Conservation (phyloP, 2,797 vertebrate genomes). For the Fistularia tabacaria region DNA sequence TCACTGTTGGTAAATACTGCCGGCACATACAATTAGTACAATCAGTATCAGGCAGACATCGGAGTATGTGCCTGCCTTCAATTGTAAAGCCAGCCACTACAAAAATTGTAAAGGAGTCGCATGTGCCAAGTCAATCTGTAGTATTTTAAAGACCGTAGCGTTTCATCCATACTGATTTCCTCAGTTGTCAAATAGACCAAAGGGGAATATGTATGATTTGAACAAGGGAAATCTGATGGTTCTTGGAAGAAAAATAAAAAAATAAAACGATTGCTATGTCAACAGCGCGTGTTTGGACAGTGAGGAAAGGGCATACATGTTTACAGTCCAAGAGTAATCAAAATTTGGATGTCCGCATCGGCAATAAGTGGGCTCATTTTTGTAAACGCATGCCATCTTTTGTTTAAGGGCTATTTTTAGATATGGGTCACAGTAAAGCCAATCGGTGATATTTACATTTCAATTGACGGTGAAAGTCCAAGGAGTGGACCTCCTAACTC, state of each 20-base stretch:
- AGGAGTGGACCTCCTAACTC: too few species aligned
- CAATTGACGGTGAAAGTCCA: too few species aligned
- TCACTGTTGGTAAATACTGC: conserved; percentile 28
- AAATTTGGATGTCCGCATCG: conserved; percentile 2
- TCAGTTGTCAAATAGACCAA: conserved; percentile 1
- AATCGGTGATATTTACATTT: too few species aligned
- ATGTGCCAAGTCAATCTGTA: conserved; percentile 41
- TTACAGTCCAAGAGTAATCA: conserved; percentile 34
- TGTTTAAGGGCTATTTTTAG: too few species aligned
- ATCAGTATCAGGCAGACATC: conserved; percentile 10
- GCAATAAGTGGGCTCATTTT: conserved; percentile 7
- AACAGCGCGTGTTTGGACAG: conserved; percentile 14
- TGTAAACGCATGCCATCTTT: not conserved
- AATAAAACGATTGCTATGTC: too few species aligned
- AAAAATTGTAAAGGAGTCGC: conserved; percentile 24
- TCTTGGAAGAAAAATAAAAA: too few species aligned
- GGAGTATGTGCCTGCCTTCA: conserved; percentile 2
- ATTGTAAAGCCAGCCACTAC: conserved; percentile 15
- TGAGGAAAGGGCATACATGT: conserved; percentile 33
- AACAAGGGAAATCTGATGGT: conserved; percentile 1
- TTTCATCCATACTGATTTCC: conserved; percentile 4
- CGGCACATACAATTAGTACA: conserved; percentile 7
- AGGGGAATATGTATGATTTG: conserved; percentile 5
- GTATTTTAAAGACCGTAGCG: conserved; percentile 14
- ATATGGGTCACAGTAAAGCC: too few species aligned